Percentiles rank a stretch among this genome's conserved stretches.
Conservation (phyloP, 2,797 vertebrate species). For the Caiman crocodilus region DNA sequence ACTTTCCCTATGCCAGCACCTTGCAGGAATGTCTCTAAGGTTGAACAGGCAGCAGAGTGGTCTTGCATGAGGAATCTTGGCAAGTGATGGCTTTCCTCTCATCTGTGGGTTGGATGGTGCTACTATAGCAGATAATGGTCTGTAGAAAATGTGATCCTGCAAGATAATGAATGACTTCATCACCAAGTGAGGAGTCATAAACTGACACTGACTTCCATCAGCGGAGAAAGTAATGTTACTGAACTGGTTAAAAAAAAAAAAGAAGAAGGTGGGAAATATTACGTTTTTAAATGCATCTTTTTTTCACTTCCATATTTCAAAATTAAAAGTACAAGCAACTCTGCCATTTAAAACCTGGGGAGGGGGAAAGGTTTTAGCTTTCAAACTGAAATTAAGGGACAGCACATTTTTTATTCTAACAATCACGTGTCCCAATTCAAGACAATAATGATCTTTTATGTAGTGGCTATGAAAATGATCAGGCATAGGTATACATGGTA, state of each 20-base stretch:
- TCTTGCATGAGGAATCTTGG: not conserved
- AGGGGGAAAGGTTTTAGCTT: no score
- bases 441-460: not conserved
- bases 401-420: not conserved
- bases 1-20: not conserved
- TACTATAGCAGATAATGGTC: not conserved
- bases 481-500: not conserved
- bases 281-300: not conserved
- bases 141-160: not conserved
- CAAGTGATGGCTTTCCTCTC: not conserved
- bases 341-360: no score
- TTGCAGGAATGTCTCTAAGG: rapidly evolving
- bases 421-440: not conserved
- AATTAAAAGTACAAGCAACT: no score
- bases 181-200: not conserved
- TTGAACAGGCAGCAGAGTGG: not conserved
- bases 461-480: not conserved
- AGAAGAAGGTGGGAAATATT: rapidly evolving
- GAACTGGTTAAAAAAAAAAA: not conserved
- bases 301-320: no score
- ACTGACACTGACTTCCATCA: not conserved
- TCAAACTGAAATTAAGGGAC: not conserved
- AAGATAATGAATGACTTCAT: not conserved
- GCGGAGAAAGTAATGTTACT: not conserved
- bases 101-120: not conserved